Conservation (phyloP, 1,140 invertebrate species). For the Augochlora pura region DNA sequence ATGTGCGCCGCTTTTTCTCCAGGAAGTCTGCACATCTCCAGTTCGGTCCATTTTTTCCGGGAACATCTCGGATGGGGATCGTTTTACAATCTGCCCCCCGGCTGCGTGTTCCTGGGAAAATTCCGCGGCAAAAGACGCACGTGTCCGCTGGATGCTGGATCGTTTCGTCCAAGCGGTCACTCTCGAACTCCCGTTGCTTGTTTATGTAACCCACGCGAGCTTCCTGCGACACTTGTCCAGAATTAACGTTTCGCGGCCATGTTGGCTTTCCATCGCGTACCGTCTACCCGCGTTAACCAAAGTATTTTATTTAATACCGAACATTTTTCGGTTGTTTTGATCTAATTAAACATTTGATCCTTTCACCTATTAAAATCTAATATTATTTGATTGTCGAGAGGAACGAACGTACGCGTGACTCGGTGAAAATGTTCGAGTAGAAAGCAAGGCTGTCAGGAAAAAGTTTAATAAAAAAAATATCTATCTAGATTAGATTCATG, state of each 20-base stretch:
- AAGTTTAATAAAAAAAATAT: no score
- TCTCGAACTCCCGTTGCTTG: not conserved
- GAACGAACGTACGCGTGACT: no score
- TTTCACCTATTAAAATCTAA: no score
- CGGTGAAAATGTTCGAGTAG: no score
- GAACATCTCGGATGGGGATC: constrained; percentile 30
- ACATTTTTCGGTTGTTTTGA: no score
- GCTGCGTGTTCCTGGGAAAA: constrained; percentile 8
- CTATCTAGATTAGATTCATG: no score
- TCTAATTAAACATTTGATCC: no score
- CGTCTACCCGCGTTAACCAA: not conserved
- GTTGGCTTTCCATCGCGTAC: not conserved
- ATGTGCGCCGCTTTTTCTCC: constrained; percentile 51
- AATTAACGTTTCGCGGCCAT: constrained; percentile 14
- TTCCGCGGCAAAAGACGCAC: constrained; percentile 16
- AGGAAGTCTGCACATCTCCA: constrained; percentile 37
- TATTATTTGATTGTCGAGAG: no score
- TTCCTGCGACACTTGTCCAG: constrained; percentile 5
- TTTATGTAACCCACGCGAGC: not conserved
- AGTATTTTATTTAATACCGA: no score
- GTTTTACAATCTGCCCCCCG: constrained; percentile 22
- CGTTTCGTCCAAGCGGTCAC: not conserved
- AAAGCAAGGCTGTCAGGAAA: no score
- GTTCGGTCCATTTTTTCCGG: constrained; percentile 21
- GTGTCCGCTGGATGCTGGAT: not conserved